Conservation (phyloP, 2,113 vertebrate genomes). For the Pygoscelis antarcticus region DNA sequence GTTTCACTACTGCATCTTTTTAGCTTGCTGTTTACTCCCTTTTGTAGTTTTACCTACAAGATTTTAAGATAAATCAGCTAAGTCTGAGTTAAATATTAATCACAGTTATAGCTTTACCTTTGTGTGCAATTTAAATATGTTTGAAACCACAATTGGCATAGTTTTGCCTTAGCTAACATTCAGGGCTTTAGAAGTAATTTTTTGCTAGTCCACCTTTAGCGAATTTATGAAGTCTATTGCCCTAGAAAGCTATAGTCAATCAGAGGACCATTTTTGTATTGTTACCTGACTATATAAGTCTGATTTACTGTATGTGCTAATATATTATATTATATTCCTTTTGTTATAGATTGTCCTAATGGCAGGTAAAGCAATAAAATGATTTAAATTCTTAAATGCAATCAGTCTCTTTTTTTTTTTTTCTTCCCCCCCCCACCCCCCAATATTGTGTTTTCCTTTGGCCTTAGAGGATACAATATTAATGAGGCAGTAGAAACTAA, state of each 20-base stretch:
- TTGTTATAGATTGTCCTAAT: constrained; percentile 96
- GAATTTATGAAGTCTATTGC: constrained; percentile 75
- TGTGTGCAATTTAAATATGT: constrained; percentile 76
- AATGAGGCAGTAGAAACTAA: background rate
- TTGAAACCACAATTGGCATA: constrained; percentile 76
- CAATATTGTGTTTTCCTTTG: background rate
- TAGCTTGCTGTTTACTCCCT: constrained; percentile 79
- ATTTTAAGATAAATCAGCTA: constrained; percentile 77
- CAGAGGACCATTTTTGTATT: constrained; percentile 93
- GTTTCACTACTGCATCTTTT: constrained; percentile 73
- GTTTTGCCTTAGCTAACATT: constrained; percentile 86
- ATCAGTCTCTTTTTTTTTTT: constrained; percentile 47
- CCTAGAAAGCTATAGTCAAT: constrained; percentile 79
- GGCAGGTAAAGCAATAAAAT: constrained; percentile 98
- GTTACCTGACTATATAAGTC: constrained; percentile 87
- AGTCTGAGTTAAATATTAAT: constrained; percentile 75
- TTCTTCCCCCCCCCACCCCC: background rate
- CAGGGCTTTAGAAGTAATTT: constrained; percentile 75
- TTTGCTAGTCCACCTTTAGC: constrained; percentile 80
- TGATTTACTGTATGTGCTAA: constrained; percentile 91
- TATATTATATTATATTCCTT: constrained; percentile 85
- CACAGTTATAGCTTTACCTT: constrained; percentile 78
- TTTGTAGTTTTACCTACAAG: constrained; percentile 77
- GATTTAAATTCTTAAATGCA: constrained; percentile 83
- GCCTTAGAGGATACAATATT: background rate